Base-by-base conservation (phyloP, 1,140 invertebrate genomes). In the Nylanderia fulva region DNA sequence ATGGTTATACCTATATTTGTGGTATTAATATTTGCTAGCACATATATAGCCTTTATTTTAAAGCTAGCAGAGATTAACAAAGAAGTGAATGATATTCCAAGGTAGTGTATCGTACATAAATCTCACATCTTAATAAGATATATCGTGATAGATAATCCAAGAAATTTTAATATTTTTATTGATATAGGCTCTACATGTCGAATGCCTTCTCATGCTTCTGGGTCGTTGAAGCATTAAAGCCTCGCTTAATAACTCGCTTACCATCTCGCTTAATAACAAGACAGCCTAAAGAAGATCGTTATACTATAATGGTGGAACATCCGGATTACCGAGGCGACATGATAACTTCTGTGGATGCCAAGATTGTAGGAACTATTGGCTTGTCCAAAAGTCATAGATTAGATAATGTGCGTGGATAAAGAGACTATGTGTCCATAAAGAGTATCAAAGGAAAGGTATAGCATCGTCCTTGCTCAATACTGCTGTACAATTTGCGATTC, bases 401-500 rank as follows among this genome's bases (percentile, higher is more conserved):
- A 18, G 93, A 93, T n/a, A 94, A 84, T 94, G 93, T 64, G 95
- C 95, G 2, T 96, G 95, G 95, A 93, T 96, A 11, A 93, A 95
- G 42, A 92, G 95, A 69, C 91, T 96, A 61, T 95, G 93, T 48
- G 95, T 96, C 15, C 91, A 92, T 13, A 85, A 93, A 61, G 68
- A 91, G 63, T 96, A 96, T 89, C 91, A 93, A 52, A 91, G 93
- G 24, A 94, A 95, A 86, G 94, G 95, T 61, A 93, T 96, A 85
- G 95, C 93, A 2, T 89, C 93, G 0, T 91, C 89, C 29, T 88
- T 96, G 13, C 72, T 96, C 6, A 94, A 95, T 75, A 92, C 92
- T 54, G 95, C 93, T 9, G 86, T 96, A 9, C 90, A 94, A 64
- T 96, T 96, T 88, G 95, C 95, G 1, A 94, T 92, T 58, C 92